Base-by-base conservation (phyloP, 2,888 invertebrate species). In the Muschampia plurimacula region DNA sequence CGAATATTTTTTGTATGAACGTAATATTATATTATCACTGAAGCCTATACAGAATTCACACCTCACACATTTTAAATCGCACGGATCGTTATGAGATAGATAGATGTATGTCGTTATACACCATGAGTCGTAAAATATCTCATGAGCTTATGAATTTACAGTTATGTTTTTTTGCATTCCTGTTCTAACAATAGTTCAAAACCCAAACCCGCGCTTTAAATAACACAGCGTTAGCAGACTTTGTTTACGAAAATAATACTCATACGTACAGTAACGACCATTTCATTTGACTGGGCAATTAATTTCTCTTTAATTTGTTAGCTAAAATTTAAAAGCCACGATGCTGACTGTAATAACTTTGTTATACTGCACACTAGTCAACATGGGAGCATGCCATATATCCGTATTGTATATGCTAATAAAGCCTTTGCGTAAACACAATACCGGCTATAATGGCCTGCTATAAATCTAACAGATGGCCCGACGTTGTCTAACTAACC, bases 401-500 rank as follows among this genome's bases (percentile, higher is more conserved):
- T 65, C 59, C 67, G 52, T 67, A 67, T 72, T 67, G 62, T 72
- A 55, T 67, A 72, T 72, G 72, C 67, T 72, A 72, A 67, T 72
- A 72, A 72, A 70, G 69, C 75, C 65, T 57, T 70, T 74, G 67
- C 72, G 75, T 72, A 75, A 75, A 75, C 75, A 72, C 69, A 74
- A 75, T 75, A 74, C 69, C 63, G 72, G 63, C 67, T 72, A 74
- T 72, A 75, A 75, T 74, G 70, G 74, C 69, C 69, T 57, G 69
- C 72, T 67, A 75, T 75, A 75, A 75, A 75, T 75, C 75, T 70
- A 72, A 68, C 67, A 55, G 67, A 72, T 72, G 72, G 72, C 67
- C 41, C 44, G 52, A 66, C 74, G 63, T 73, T 74, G 74, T 74
- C 74, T 74, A 76, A 75, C 77, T 74, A 78, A 73, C 77, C 74